These are phyloP conservation scores for Cerastoderma edule DNA, from an alignment of 2,888 invertebrate genomes.

Conservation along the genomic window DNA sequence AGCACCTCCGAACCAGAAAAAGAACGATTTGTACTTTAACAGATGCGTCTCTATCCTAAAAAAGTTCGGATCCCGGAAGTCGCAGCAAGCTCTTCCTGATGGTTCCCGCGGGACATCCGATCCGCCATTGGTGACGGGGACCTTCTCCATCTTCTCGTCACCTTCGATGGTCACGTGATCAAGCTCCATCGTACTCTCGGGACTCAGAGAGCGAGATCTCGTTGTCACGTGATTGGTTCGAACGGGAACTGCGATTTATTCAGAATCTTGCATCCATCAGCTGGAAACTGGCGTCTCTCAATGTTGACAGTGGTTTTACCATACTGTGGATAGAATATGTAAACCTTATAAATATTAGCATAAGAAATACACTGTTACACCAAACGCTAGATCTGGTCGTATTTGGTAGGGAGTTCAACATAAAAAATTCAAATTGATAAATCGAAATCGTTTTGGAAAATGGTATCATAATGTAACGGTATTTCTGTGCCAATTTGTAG, in stretches of 20 bases:
- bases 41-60: conserved; percentile 50
- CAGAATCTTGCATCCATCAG: too few relatives aligned
- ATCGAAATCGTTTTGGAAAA: too few relatives aligned
- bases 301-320: not conserved
- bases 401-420: not conserved
- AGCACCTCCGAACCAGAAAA: conserved; percentile 63
- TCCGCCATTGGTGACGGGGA: not conserved
- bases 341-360: not conserved
- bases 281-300: too few relatives aligned
- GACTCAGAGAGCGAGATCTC: too few relatives aligned
- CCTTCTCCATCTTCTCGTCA: not conserved
- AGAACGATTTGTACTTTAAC: conserved; percentile 62
- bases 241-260: too few relatives aligned
- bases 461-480: too few relatives aligned
- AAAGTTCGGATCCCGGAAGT: conserved; percentile 16
- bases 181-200: not conserved
- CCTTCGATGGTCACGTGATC: not conserved
- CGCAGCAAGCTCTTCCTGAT: conserved; percentile 56
- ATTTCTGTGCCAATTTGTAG: too few relatives aligned
- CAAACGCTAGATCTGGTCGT: not conserved
- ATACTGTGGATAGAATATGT: not conserved
- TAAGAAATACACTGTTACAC: not conserved
- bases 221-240: too few relatives aligned
- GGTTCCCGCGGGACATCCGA: conserved; percentile 59
- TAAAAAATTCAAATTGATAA: not conserved